Percentiles rank a stretch among this genome's conserved stretches.
Conservation (phyloP, 2,888 invertebrate genomes). For the Cosmopolites sordidus region DNA sequence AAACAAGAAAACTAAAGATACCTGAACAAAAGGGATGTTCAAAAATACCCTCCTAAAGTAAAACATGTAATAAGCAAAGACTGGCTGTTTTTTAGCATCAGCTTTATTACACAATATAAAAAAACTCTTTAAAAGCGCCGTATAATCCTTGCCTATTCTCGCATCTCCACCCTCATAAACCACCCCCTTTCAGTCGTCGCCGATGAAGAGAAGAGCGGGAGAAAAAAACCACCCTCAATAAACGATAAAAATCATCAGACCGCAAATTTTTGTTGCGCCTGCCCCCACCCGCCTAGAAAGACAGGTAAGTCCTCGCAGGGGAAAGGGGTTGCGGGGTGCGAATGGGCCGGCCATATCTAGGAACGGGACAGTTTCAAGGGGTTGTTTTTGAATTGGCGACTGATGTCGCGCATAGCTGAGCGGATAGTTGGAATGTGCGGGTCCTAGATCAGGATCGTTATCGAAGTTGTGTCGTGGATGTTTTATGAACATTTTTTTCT, state of each 20-base stretch:
- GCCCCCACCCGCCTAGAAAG: conserved; percentile 23
- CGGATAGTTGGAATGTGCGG: conserved; percentile 32
- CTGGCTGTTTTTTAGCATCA: no score
- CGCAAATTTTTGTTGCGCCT: conserved; percentile 22
- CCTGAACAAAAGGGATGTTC: no score
- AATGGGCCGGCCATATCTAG: conserved; percentile 35
- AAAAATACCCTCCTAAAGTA: no score
- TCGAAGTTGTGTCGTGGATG: no score
- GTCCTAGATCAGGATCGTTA: conserved; percentile 25
- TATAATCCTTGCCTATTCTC: no score
- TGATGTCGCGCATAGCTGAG: conserved; percentile 36
- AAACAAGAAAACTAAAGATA: no score
- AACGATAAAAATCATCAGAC: conserved; percentile 20
- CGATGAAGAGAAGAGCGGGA: no score
- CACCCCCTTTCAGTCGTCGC: conserved; percentile 6
- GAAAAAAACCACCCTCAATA: conserved; percentile 15
- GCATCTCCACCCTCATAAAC: conserved; percentile 18
- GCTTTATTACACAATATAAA: no score
- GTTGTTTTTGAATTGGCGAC: conserved; percentile 37
- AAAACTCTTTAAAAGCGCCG: no score
- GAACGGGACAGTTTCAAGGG: conserved; percentile 41
- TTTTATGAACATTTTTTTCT: no score
- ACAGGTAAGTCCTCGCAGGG: conserved; percentile 13
- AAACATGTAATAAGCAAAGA: no score
- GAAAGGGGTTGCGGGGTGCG: conserved; percentile 36